A percentile compares a stretch with the other conserved stretches of the same genome.
These are phyloP conservation scores for Drepanosiphum platanoidis DNA, from an alignment of 2,888 invertebrate species.

Conservation along the genomic window DNA sequence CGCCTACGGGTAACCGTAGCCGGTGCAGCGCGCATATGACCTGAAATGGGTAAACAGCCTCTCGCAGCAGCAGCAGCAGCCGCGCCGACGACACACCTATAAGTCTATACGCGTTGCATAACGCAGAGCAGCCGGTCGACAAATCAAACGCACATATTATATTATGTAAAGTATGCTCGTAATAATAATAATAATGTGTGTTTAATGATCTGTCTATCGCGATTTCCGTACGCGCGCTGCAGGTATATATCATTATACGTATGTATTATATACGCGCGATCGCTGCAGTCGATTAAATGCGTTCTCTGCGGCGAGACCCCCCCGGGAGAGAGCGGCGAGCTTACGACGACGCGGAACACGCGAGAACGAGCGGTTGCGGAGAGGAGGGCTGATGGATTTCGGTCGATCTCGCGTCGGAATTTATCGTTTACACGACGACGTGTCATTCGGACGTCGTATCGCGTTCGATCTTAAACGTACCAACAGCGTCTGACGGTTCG, in stretches of 20 bases:
- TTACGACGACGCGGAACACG: no score
- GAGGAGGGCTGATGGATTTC: conserved; percentile 4
- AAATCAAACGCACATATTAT: neutral
- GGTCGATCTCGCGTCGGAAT: neutral
- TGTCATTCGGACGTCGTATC: neutral
- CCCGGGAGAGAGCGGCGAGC: no score
- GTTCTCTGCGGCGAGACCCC: no score
- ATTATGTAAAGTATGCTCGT: neutral
- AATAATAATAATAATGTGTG: no score
- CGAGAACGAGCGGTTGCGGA: no score
- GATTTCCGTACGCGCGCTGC: neutral
- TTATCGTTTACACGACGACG: neutral
- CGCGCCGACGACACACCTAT: conserved; percentile 7
- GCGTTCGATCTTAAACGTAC: neutral
- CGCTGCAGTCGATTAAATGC: no score
- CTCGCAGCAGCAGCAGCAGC: neutral
- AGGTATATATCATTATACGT: neutral
- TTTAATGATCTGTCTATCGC: neutral
- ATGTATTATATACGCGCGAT: no score
- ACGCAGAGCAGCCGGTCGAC: neutral
- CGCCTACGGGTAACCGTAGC: conserved; percentile 7
- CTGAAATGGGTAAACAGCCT: conserved; percentile 53
- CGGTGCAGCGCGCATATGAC: conserved; percentile 26
- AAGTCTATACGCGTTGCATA: neutral
- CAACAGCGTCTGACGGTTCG: no score